Percentiles rank a stretch among this genome's conserved stretches.
Evolutionary conservation across 2,888 invertebrate species (phyloP).

Genomic region (Oxystoma pomonae): DNA sequence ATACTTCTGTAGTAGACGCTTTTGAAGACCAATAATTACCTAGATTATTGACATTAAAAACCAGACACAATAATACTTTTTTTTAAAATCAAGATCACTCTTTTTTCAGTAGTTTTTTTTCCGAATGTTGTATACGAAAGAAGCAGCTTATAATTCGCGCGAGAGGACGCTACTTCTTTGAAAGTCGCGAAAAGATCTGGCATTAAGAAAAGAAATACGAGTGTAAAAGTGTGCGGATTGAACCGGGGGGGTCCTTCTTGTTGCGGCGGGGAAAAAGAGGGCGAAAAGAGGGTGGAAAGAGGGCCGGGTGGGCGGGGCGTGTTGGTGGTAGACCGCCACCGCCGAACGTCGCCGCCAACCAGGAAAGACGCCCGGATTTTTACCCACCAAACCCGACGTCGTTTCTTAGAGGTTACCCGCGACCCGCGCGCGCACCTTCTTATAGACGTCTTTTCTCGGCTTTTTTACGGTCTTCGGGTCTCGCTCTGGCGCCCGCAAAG

Average conservation of each 20-base stretch:
- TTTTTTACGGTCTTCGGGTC: conserved; percentile 36
- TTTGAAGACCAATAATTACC: too few relatives aligned
- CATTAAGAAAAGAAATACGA: not conserved
- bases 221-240: not conserved
- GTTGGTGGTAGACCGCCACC: conserved; percentile 52
- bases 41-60: too few relatives aligned
- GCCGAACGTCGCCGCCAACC: conserved; percentile 50
- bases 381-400: conserved; percentile 50
- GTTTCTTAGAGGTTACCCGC: conserved; percentile 52
- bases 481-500: conserved; percentile 17
- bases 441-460: conserved; percentile 43
- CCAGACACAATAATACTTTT: too few relatives aligned
- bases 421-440: conserved; percentile 44
- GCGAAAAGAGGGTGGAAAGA: conserved; percentile 40
- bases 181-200: conserved; percentile 1
- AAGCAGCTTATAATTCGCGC: conserved; percentile 13
- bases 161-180: not conserved
- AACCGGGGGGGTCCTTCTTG: conserved; percentile 39
- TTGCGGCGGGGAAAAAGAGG: conserved; percentile 48
- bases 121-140: too few relatives aligned
- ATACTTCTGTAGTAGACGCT: too few relatives aligned
- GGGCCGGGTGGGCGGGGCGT: conserved; percentile 47
- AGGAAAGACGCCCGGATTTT: conserved; percentile 52
- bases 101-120: too few relatives aligned
- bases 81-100: too few relatives aligned